A percentile compares a stretch with the other conserved stretches of the same genome.
Conservation (phyloP, 2,113 vertebrate species). For the Tragelaphus buxtoni region DNA sequence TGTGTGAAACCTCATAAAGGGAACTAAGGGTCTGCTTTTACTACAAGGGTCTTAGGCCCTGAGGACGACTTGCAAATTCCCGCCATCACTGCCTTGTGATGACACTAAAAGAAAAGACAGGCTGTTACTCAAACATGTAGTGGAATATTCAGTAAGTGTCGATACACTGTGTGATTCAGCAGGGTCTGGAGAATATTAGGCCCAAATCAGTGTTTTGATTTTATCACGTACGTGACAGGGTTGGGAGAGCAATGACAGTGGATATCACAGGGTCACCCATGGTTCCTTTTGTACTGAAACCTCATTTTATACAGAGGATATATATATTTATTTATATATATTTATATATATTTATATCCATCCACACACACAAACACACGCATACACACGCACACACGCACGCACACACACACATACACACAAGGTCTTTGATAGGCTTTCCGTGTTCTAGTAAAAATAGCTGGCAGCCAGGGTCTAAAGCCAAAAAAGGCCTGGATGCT, state of each 20-base stretch:
- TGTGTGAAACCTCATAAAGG: neutral
- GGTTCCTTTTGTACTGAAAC: constrained; percentile 90
- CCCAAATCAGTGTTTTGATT: neutral
- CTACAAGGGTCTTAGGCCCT: neutral
- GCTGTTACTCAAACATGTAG: neutral
- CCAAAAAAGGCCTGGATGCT: constrained; percentile 77
- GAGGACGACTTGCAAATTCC: constrained; percentile 27
- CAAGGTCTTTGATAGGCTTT: constrained; percentile 85
- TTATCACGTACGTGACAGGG: neutral
- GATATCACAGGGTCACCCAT: constrained; percentile 87
- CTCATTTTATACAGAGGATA: constrained; percentile 87
- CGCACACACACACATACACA: constrained; percentile 65
- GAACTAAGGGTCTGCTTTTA: neutral
- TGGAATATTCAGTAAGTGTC: neutral
- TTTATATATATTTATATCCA: constrained; percentile 78
- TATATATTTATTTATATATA: constrained; percentile 85
- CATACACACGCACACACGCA: constrained; percentile 59
- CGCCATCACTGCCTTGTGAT: constrained; percentile 46
- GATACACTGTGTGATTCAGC: neutral
- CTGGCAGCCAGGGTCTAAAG: constrained; percentile 79
- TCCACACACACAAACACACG: constrained; percentile 66
- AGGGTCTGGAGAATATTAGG: neutral
- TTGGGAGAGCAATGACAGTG: constrained; percentile 59
- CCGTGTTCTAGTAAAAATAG: constrained; percentile 86
- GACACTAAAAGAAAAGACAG: neutral